Percentiles rank a stretch among this genome's conserved stretches.
Evolutionary conservation across 2,113 vertebrate genomes (phyloP).

Genomic region (Cynocephalus volans): DNA sequence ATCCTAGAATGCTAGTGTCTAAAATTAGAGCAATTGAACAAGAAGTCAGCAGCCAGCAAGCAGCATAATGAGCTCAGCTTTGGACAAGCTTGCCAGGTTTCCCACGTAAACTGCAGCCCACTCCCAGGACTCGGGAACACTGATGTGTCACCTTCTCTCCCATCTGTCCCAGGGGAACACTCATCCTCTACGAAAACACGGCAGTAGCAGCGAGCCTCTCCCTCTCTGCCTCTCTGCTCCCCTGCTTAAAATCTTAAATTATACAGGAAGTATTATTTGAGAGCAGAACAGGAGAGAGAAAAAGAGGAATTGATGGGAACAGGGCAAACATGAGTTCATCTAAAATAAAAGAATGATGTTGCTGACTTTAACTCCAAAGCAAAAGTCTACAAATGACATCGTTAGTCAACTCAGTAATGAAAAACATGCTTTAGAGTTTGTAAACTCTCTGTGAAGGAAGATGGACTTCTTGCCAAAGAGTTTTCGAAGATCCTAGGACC

Average conservation of each 20-base stretch:
- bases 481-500: constrained; percentile 23
- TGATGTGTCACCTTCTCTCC: constrained; percentile 45
- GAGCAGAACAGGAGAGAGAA: not conserved
- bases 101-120: not conserved
- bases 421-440: not conserved
- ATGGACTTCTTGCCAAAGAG: constrained; percentile 37
- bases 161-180: constrained; percentile 63
- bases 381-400: not conserved
- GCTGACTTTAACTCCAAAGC: constrained; percentile 26
- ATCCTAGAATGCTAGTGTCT: not conserved
- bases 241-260: not conserved
- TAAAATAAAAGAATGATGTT: not conserved
- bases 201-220: not conserved
- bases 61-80: not conserved
- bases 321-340: not conserved
- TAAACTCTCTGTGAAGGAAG: not conserved
- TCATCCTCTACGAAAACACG: not conserved
- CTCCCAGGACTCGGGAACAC: not conserved
- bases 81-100: not conserved
- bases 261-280: not conserved
- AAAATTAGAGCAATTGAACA: constrained; percentile 42
- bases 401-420: not conserved
- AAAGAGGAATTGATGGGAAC: not conserved
- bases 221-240: not conserved
- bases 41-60: not conserved